These are phyloP conservation scores for Marmota flaviventris DNA, from an alignment of 2,113 vertebrate genomes.

Conservation along the genomic window DNA sequence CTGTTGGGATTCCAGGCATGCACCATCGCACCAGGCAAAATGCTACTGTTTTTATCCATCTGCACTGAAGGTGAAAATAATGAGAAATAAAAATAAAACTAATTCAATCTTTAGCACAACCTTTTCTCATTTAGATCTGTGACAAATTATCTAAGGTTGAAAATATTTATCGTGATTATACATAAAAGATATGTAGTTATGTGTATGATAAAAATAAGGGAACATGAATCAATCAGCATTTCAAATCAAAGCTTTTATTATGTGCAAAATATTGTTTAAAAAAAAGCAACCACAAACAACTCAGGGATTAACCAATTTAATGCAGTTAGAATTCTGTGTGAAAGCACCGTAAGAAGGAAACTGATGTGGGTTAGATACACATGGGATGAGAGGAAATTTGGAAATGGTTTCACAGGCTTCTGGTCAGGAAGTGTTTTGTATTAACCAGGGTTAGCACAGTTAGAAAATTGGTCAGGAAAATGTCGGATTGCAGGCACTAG, in stretches of 20 bases:
- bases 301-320: neutral
- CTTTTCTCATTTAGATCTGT: neutral
- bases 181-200: neutral
- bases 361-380: neutral
- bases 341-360: neutral
- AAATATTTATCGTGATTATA: constrained; percentile 26
- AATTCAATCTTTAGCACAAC: constrained; percentile 6
- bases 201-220: neutral
- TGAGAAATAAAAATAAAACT: neutral
- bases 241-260: neutral
- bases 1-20: no score
- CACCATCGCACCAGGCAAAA: no score
- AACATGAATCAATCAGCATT: neutral
- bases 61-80: neutral
- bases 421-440: neutral
- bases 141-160: constrained; percentile 11
- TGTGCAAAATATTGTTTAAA: neutral
- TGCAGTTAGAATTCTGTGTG: neutral
- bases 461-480: neutral
- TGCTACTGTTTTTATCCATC: neutral
- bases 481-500: neutral
- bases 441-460: neutral
- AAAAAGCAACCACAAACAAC: neutral
- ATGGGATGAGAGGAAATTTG: neutral
- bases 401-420: neutral